A percentile compares a stretch with the other conserved stretches of the same genome.
These are phyloP conservation scores for Oryzaephilus surinamensis DNA, from an alignment of 1,140 invertebrate genomes.

Conservation along the genomic window DNA sequence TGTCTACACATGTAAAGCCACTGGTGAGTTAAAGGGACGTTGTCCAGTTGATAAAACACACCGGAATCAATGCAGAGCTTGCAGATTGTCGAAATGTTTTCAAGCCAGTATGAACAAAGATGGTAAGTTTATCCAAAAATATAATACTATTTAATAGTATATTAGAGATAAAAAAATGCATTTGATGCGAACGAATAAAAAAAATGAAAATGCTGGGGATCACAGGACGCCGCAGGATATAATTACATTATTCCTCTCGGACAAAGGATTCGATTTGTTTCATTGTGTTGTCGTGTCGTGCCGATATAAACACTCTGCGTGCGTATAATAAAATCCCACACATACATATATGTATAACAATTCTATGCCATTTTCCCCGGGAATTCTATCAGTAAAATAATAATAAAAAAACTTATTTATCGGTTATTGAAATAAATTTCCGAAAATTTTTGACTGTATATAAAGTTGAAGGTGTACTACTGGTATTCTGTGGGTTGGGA, in stretches of 20 bases:
- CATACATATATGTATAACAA: no score
- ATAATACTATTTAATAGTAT: background rate
- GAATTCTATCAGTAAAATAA: no score
- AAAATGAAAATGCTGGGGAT: conserved; percentile 2
- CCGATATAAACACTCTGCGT: conserved; percentile 9
- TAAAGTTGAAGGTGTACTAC: no score
- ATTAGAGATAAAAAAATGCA: background rate
- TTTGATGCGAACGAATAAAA: background rate
- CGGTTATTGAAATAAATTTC: no score
- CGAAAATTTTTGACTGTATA: no score
- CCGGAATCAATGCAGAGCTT: conserved; percentile 93
- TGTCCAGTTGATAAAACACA: conserved; percentile 96
- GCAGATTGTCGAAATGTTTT: conserved; percentile 92
- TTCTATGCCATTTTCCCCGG: no score
- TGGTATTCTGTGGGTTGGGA: no score
- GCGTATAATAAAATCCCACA: no score
- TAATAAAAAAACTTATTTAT: no score
- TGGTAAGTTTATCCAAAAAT: conserved; percentile 62
- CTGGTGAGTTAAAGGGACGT: conserved; percentile 81
- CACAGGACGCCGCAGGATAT: conserved; percentile 13
- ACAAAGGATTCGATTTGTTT: conserved; percentile 17
- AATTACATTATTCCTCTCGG: conserved; percentile 13
- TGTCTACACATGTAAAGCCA: conserved; percentile 93
- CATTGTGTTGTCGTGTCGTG: conserved; percentile 4
- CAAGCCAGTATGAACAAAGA: conserved; percentile 98